Evolutionary conservation across 2,888 invertebrate genomes (phyloP), one percentile per base, ranked within the genome.

Genomic region (Stegana nigrithorax): DNA sequence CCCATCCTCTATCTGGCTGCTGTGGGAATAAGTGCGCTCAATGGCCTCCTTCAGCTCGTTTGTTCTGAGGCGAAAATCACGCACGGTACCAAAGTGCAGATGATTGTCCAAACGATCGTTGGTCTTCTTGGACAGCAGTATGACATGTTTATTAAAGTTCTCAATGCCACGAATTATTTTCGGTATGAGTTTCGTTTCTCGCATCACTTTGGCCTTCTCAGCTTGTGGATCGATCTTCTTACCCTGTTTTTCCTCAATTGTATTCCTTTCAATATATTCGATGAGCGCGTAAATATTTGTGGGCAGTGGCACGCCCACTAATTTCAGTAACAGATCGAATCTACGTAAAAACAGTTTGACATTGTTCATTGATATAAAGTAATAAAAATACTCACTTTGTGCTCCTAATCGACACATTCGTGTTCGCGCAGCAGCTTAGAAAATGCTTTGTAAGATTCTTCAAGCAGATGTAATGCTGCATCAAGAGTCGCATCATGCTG

Each of bases 121-220:
- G 1, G 89, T 88, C 78, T 89, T 90, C 64, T 89, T 90, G 1
- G 88, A 87, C 32, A 90, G 81, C 32, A 88, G 76, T 50, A 89
- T 87, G 14, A 90, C 86, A 64, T 86, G 87, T 73, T 88, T 89
- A 63, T 89, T 88, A 69, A 91, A 90, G 68, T 87, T 88, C 82
- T 91, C 91, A 51, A 91, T 87, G 72, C 89, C 89, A 65, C 87
- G 87, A 23, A 91, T 87, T 0, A 90, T 86, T 73, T 88, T 88
- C 2, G 91, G 91, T 73, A 91, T 89, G 25, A 87, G 82, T 70
- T 88, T 88, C 0, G 90, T 89, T 81, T 91, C 89, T 36, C 87
- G 86, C 29, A 90, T 78, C 21, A 90, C 87, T 82, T 88, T 89
- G 7, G 86, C 88, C 57, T 86, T 84, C 62, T 86, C 86, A 0